Base-by-base conservation (phyloP, 2,113 vertebrate species). In the Vimba vimba region DNA sequence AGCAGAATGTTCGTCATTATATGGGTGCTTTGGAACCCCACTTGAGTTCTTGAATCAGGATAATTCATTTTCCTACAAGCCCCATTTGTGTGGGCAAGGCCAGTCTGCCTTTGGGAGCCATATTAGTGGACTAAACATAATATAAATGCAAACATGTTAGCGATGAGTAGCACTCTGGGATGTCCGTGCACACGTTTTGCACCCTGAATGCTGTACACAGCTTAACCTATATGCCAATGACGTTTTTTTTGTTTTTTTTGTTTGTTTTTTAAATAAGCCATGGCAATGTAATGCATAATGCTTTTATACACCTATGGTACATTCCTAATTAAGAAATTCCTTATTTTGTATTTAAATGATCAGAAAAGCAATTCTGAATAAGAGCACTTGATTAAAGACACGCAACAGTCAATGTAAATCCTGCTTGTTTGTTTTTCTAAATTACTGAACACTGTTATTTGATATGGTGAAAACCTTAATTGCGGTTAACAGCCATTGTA, bases 301-400 rank as follows among this genome's bases (percentile, higher is more conserved):
- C 89, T 94, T 90, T 90, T 92, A 91, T 94, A 94, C 15, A 93
- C 94, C 92, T 88, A 92, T 90, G 45, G 39, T 88, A 94, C 95
- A 95, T 95, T 95, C 92, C 94, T 91, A 91, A 90, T 88, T 74
- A 79, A 69, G 45, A 71, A 39, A 57, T 25, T 43, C 25, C 15
- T 84, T 82, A 27, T 62, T 85, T 69, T 75, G 55, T 13, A 73
- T 75, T 79, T 79, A 83, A 69, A 88, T 83, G 19, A 82, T 39
- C 39, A 66, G 45, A 76, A 71, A 79, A 77, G 83, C 87, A 85
- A 87, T 86, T 75, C 78, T 66, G 50, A 78, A 78, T 82, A 45
- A 52, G 59, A 88, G 89, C 87, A 88, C 85, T 89, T 87, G 69
- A 64, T 64, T 47, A 57, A 85, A 85, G 83, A 55, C 55, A 19